These are phyloP conservation scores for Melanostigma gelatinosum DNA, from an alignment of 2,113 vertebrate species.

Conservation along the genomic window DNA sequence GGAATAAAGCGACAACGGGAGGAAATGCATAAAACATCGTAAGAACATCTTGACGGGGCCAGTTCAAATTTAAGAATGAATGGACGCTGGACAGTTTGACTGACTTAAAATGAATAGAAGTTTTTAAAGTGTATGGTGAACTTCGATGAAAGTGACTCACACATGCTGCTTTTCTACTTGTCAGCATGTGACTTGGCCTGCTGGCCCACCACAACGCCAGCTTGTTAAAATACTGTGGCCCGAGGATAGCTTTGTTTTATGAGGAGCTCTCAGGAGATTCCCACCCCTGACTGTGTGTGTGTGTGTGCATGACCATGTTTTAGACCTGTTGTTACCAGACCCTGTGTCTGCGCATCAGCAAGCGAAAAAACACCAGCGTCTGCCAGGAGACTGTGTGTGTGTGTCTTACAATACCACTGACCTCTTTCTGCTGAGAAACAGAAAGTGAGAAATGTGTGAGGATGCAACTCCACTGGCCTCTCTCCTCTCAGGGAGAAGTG, in stretches of 20 bases:
- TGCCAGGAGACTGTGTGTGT: constrained; percentile 53
- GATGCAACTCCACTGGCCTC: constrained; percentile 39
- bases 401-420: constrained; percentile 57
- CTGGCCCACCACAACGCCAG: background rate
- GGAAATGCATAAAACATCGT: constrained; percentile 57
- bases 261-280: constrained; percentile 52
- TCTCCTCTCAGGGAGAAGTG: constrained; percentile 21
- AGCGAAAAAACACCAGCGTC: constrained; percentile 62
- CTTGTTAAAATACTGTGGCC: constrained; percentile 13
- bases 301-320: constrained; percentile 17
- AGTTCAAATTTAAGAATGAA: constrained; percentile 22
- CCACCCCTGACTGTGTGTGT: constrained; percentile 3
- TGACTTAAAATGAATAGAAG: background rate
- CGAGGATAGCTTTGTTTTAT: constrained; percentile 14
- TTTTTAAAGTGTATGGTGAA: background rate
- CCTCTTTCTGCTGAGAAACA: constrained; percentile 67
- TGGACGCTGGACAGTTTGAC: constrained; percentile 8
- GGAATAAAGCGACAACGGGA: constrained; percentile 56
- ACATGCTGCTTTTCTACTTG: background rate
- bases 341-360: constrained; percentile 42
- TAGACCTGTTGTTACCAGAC: constrained; percentile 65
- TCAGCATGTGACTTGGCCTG: constrained; percentile 22
- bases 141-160: background rate
- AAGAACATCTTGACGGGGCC: constrained; percentile 27
- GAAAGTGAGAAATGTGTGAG: constrained; percentile 62